Evolutionary conservation across 2,888 invertebrate species (phyloP), one percentile per base, ranked within the genome.

Genomic region (Netelia virgata): DNA sequence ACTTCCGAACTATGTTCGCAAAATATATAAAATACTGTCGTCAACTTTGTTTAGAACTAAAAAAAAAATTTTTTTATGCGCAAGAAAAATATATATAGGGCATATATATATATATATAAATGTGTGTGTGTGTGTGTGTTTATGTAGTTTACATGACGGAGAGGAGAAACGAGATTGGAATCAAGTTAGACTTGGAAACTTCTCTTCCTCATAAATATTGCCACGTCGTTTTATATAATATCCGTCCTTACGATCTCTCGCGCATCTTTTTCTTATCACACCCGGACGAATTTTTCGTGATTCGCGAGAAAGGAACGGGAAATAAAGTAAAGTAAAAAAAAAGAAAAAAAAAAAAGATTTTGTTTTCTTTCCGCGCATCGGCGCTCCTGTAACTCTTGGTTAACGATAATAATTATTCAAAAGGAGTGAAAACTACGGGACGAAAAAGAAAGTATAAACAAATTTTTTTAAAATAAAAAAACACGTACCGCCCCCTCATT

Each of bases 21-120:
- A 90, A 90, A 91, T 87, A 81, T 81, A 88, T 88, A 91, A 91
- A 92, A 92, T 91, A 91, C 90, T 90, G 89, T 85, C 80, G 63
- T 90, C 88, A 90, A 91, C 89, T 89, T 90, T 88, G 86, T 88
- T 89, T 87, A 87, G 86, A 87, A 89, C 85, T 86, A 83, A 82
- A 83, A 87, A 72, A 88, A 86, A 86, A 81, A 74, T 83, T 87
- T 83, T 87, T 88, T 79, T 78, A 82, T 74, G 83, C 82, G 73
- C 76, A 82, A 80, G 80, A 63, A 69, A 76, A 81, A 63, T 74
- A 66, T 74, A 77, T 69, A 73, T 53, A 23, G 53, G 76, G 50
- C 53, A 50, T 28, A 61, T 66, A 80, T 75, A 53, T 72, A 66
- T 64, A 23, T 66, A 80, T 70, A 53, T 72, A 59, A 59, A 61